phyloP scores from a whole-genome alignment of 2,797 vertebrate species.

The Botia almorhae region DNA sequence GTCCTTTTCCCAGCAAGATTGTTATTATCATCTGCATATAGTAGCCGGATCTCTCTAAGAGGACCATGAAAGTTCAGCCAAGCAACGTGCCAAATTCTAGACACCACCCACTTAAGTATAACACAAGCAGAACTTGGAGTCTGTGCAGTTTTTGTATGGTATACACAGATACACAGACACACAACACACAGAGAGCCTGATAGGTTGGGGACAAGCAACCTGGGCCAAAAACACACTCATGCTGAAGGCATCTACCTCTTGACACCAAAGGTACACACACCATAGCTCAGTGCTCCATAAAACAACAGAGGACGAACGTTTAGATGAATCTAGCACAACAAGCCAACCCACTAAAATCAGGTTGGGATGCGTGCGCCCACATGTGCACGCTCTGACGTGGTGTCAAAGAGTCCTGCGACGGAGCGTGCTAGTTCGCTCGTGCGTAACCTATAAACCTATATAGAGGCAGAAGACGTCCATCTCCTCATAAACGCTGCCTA shows the following conservation, averaged over 20 bases:
- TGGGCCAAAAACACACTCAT: slow-evolving; percentile 48
- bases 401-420: slow-evolving; percentile 50
- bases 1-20: neutral
- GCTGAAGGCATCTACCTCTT: slow-evolving; percentile 50
- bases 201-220: slow-evolving; percentile 53
- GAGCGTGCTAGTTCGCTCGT: slow-evolving; percentile 44
- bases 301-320: slow-evolving; percentile 44
- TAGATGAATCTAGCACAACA: slow-evolving; percentile 47
- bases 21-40: slow-evolving; percentile 4
- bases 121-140: slow-evolving; percentile 44
- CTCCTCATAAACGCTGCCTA: neutral
- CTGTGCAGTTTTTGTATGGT: slow-evolving; percentile 23
- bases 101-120: slow-evolving; percentile 37
- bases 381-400: slow-evolving; percentile 34
- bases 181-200: slow-evolving; percentile 38
- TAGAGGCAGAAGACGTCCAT: slow-evolving; percentile 49
- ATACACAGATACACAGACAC: slow-evolving; percentile 33
- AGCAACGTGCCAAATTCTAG: slow-evolving; percentile 37
- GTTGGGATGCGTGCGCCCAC: slow-evolving; percentile 34
- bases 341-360: slow-evolving; percentile 28
- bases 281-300: slow-evolving; percentile 13
- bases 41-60: neutral
- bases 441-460: slow-evolving; percentile 74
- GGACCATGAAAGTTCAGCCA: slow-evolving; percentile 2
- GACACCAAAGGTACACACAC: slow-evolving; percentile 41